Percentiles rank a stretch among this genome's conserved stretches.
Conservation (phyloP, 2,797 vertebrate species). For the Zalophus californianus region DNA sequence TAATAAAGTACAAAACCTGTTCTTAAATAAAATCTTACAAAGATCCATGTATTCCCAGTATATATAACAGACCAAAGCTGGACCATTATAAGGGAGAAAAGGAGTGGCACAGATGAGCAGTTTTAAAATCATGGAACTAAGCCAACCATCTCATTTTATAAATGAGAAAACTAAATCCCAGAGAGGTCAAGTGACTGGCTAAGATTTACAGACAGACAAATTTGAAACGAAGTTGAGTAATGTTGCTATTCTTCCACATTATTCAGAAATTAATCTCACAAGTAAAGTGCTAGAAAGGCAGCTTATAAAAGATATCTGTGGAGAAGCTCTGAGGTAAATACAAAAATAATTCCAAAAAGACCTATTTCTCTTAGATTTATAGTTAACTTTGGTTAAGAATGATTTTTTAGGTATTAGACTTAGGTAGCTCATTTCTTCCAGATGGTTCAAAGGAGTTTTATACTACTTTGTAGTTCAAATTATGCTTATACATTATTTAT, state of each 20-base stretch:
- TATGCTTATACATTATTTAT: not conserved
- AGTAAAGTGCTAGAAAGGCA: not conserved
- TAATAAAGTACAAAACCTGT: not conserved
- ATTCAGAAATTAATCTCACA: conserved; percentile 45
- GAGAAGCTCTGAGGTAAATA: not conserved
- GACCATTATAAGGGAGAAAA: not conserved
- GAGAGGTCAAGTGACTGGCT: not conserved
- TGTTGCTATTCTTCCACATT: not conserved
- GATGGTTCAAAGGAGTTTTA: not conserved
- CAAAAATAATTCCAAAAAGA: conserved; percentile 1
- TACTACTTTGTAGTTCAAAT: not conserved
- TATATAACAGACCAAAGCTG: not conserved
- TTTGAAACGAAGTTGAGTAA: conserved; percentile 37
- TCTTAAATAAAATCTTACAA: conserved; percentile 38
- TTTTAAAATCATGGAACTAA: not conserved
- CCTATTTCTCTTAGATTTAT: not conserved
- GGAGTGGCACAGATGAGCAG: not conserved
- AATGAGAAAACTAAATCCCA: not conserved
- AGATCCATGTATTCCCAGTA: not conserved
- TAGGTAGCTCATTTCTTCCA: conserved; percentile 16
- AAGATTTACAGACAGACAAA: not conserved
- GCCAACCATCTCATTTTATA: not conserved
- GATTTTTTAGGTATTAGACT: not conserved
- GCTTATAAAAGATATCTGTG: not conserved
- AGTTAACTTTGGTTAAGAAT: conserved; percentile 6